phyloP scores from a whole-genome alignment of 2,888 invertebrate genomes.

The Embidobia sp. region DNA sequence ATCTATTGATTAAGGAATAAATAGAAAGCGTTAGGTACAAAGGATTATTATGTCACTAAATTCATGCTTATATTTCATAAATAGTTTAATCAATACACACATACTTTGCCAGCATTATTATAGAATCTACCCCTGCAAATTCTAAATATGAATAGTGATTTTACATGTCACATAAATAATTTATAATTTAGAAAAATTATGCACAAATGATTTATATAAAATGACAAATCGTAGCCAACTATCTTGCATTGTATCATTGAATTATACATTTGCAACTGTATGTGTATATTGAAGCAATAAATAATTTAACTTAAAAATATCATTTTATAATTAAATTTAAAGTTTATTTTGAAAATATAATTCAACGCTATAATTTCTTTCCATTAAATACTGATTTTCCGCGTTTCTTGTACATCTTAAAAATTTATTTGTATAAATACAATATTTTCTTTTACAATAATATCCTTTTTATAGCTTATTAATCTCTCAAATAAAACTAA shows the following conservation, averaged over 20 bases:
- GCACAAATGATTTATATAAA: no score
- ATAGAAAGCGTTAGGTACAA: constrained; percentile 75
- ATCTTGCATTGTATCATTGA: no score
- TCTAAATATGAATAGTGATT: no score
- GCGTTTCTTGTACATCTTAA: not conserved
- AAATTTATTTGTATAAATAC: not conserved
- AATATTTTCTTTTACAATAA: not conserved
- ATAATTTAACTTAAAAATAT: not conserved
- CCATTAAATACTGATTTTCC: not conserved
- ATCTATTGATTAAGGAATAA: constrained; percentile 71
- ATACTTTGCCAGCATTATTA: not conserved
- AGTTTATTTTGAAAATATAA: not conserved
- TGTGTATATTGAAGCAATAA: no score
- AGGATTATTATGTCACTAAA: constrained; percentile 73
- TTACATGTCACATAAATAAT: no score
- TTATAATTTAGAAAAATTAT: no score
- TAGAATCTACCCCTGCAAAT: no score
- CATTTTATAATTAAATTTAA: not conserved
- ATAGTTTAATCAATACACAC: constrained; percentile 29
- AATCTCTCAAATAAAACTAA: not conserved
- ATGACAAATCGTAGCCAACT: no score
- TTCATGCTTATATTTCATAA: constrained; percentile 77
- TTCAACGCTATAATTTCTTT: not conserved
- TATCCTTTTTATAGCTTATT: not conserved
- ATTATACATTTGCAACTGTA: no score